phyloP scores from a whole-genome alignment of 2,113 vertebrate genomes.

The Pongo pygmaeus region DNA sequence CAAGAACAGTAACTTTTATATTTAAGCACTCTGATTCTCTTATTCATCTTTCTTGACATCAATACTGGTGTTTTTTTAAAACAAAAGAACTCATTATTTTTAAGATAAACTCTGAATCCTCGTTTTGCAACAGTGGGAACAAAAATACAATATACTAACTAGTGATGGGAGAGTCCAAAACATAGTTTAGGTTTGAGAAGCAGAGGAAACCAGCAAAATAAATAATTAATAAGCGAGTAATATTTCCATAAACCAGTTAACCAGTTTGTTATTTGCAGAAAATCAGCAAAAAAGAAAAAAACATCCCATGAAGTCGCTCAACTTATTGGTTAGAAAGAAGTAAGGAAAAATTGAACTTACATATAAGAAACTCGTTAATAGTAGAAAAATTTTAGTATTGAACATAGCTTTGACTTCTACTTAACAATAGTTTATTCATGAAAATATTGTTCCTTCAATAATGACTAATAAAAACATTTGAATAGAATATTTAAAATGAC shows the following conservation, averaged over 20 bases:
- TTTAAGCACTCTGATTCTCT: not conserved
- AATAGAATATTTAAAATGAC: not conserved
- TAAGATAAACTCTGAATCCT: not conserved
- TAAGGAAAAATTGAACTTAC: not conserved
- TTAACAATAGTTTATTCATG: not conserved
- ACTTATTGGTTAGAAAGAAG: not conserved
- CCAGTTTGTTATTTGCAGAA: not conserved
- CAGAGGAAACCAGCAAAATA: not conserved
- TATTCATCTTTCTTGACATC: conserved; percentile 9
- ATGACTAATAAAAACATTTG: not conserved
- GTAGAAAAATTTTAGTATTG: not conserved
- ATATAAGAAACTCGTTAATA: not conserved
- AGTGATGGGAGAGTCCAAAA: not conserved
- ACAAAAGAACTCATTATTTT: not conserved
- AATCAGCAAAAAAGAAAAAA: not conserved
- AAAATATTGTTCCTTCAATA: not conserved
- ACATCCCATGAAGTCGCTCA: not conserved
- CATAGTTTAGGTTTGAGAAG: not conserved
- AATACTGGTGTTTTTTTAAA: not conserved
- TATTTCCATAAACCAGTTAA: not conserved
- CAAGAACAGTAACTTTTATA: conserved; percentile 19
- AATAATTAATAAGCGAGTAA: not conserved
- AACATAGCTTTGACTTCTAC: not conserved
- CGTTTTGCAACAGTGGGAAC: not conserved
- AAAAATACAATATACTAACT: not conserved